These are phyloP conservation scores for Hypotaenidia okinawae DNA, from an alignment of 2,797 vertebrate genomes.

Conservation along the genomic window DNA sequence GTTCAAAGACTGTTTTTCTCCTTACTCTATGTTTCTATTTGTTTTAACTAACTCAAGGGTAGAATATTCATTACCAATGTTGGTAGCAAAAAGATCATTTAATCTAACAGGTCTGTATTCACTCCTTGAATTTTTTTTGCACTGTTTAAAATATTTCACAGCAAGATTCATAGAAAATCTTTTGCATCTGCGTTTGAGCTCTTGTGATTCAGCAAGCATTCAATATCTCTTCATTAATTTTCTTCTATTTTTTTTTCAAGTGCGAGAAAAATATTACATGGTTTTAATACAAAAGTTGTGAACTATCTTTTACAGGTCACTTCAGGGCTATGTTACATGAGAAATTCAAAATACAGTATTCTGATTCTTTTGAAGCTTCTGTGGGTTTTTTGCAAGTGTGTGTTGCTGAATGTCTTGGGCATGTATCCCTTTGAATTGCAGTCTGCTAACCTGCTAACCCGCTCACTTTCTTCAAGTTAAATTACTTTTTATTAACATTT, in stretches of 20 bases:
- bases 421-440: not conserved
- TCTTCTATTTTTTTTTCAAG: not conserved
- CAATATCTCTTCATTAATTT: not conserved
- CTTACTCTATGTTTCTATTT: not conserved
- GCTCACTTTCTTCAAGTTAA: not conserved
- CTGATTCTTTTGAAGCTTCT: not conserved
- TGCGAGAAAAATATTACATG: constrained; percentile 3
- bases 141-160: not conserved
- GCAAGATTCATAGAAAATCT: not conserved
- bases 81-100: not conserved
- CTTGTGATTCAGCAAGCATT: not conserved
- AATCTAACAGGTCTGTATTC: not conserved
- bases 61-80: not conserved
- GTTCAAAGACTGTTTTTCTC: not conserved
- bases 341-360: not conserved
- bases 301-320: not conserved
- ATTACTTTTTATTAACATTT: not conserved
- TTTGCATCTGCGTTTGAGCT: not conserved
- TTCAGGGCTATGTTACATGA: constrained; percentile 24
- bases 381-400: not conserved
- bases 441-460: not conserved
- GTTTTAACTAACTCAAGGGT: not conserved
- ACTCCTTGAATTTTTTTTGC: not conserved
- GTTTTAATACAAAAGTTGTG: constrained; percentile 11
- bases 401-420: not conserved